Evolutionary conservation across 2,888 invertebrate genomes (phyloP), one percentile per base, ranked within the genome.

Genomic region (Meiosimyza platycephala): DNA sequence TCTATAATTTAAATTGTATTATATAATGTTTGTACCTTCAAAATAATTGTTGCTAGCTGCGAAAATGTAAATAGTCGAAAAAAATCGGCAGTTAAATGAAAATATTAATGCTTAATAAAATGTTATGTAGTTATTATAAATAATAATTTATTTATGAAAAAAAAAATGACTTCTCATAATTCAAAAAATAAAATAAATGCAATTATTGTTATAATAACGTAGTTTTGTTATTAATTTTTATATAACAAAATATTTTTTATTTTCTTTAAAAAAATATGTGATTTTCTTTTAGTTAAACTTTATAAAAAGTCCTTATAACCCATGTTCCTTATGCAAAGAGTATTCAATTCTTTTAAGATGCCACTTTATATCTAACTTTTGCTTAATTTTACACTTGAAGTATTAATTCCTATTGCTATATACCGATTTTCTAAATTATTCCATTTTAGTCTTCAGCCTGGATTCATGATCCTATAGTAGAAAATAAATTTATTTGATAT

Each of bases 391-490:
- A 40, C 40, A 40, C 40, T 40, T 40, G 9, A 22, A 40, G 40
- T 9, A 40, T 40, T 40, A 9, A 40, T 40, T 40, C 40, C 40
- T 40, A 40, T 40, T 40, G 22, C 22, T 57, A 57, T 15, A 2
- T 6, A 57, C 13, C 6, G 28, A 11, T 33, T 48, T 16, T n/a
- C 50, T 48, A 15, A 33, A 28, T 54, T 47, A 82, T 65, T 84
- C 84, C 75, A 82, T 80, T 76, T 84, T 86, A 63, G 80, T 75
- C 55, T 80, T 80, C 70, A 83, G 68, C 57, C 85, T 82, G 4
- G 85, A 82, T 75, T 85, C 85, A 78, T 86, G 83, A 51, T 85
- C 84, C 85, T 85, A 72, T 13, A 71, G 47, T 52, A 69, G 13
- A 66, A 54, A 28, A 48, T 55, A 48, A 6, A 22, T 7, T 40